These are phyloP conservation scores for Mustela lutreola DNA, from an alignment of 2,113 vertebrate species.

Conservation along the genomic window DNA sequence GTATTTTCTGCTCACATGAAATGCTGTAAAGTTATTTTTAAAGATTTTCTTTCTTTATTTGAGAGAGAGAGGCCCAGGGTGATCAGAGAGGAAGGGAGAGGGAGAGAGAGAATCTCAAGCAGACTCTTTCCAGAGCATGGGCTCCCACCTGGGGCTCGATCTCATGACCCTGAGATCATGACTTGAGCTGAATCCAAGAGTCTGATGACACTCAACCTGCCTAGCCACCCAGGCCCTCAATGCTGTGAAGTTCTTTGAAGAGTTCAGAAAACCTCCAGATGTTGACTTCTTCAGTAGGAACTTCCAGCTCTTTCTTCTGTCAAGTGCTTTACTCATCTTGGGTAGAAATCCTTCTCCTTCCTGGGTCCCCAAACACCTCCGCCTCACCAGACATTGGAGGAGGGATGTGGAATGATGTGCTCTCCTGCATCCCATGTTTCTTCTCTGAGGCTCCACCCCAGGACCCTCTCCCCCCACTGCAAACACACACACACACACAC, in stretches of 20 bases:
- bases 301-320: background rate
- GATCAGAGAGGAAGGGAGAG: background rate
- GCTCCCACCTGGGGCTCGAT: background rate
- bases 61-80: background rate
- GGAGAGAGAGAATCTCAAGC: background rate
- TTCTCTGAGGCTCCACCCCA: background rate
- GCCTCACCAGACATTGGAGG: background rate
- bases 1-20: background rate
- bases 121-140: background rate
- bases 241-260: background rate
- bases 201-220: background rate
- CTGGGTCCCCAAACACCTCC: background rate
- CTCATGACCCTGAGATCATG: background rate
- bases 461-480: background rate
- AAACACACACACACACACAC: too few species aligned
- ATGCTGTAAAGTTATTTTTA: background rate
- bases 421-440: background rate
- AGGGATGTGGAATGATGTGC: background rate
- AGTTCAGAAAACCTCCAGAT: background rate
- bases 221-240: background rate
- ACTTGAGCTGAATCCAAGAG: background rate
- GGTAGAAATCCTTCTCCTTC: background rate
- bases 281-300: background rate
- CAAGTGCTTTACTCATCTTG: background rate
- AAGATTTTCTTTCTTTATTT: background rate